Conservation (phyloP, 64 coral and sea anemone species). For the Montipora foliosa region DNA sequence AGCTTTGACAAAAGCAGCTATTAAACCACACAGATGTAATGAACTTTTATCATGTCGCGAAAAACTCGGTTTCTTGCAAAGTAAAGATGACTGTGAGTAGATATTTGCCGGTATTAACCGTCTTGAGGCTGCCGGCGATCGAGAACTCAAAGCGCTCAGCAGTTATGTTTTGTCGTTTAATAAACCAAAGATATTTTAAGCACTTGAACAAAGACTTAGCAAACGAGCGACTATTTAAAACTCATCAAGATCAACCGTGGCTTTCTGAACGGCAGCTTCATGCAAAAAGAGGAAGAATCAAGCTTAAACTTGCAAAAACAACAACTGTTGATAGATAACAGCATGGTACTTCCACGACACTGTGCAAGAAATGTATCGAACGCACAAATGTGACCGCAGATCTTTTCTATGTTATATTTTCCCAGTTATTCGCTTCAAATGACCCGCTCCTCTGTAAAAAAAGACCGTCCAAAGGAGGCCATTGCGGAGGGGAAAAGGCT, state of each 20-base stretch:
- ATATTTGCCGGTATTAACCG: not conserved
- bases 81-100: not conserved
- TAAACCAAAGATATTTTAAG: conserved; percentile 11
- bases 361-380: not conserved
- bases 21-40: too few species aligned
- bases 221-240: conserved; percentile 55
- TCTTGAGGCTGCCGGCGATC: not conserved
- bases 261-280: not conserved
- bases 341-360: conserved; percentile 23
- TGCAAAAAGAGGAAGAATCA: not conserved
- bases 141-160: not conserved
- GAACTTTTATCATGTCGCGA: too few species aligned
- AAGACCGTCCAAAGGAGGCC: too few species aligned
- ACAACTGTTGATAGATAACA: conserved; percentile 41
- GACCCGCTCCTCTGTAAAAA: not conserved
- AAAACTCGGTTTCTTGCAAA: too few species aligned
- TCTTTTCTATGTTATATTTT: not conserved
- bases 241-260: conserved; percentile 18
- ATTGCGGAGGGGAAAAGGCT: too few species aligned
- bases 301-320: conserved; percentile 40
- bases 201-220: conserved; percentile 24
- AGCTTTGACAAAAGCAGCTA: too few species aligned
- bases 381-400: not conserved
- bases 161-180: not conserved
- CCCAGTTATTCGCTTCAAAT: not conserved